phyloP scores from a whole-genome alignment of 1,140 invertebrate genomes.

The Adoxophyes honmai region DNA sequence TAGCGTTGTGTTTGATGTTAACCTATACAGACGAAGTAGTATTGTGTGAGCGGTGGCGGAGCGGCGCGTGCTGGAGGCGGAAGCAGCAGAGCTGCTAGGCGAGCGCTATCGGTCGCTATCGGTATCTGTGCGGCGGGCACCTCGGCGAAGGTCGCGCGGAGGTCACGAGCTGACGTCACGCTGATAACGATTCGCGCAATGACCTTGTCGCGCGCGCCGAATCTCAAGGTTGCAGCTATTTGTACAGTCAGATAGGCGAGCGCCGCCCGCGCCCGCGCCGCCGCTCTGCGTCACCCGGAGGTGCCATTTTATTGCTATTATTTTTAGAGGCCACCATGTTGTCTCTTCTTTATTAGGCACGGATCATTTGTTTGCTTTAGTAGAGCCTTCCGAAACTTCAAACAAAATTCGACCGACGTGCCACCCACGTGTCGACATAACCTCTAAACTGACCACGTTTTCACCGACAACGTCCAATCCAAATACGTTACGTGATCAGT shows the following conservation, averaged over 20 bases:
- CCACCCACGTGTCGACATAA: background rate
- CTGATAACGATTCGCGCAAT: conserved; percentile 75
- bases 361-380: background rate
- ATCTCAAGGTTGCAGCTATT: conserved; percentile 73
- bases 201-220: conserved; percentile 73
- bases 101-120: conserved; percentile 62
- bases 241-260: conserved; percentile 65
- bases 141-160: conserved; percentile 48
- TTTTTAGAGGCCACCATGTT: conserved; percentile 46
- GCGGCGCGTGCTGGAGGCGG: conserved; percentile 12
- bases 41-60: too few relatives aligned
- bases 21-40: too few relatives aligned
- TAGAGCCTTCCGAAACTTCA: background rate
- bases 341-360: conserved; percentile 24
- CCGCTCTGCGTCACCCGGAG: conserved; percentile 51
- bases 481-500: background rate
- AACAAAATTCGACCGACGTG: background rate
- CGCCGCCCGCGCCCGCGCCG: conserved; percentile 32
- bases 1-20: too few relatives aligned
- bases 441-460: conserved; percentile 4
- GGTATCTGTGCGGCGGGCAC: conserved; percentile 60
- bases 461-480: background rate
- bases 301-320: conserved; percentile 54
- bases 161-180: conserved; percentile 70
- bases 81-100: conserved; percentile 19